Conservation (phyloP, 1,140 invertebrate species). For the Pseudomyrmex sp. region DNA sequence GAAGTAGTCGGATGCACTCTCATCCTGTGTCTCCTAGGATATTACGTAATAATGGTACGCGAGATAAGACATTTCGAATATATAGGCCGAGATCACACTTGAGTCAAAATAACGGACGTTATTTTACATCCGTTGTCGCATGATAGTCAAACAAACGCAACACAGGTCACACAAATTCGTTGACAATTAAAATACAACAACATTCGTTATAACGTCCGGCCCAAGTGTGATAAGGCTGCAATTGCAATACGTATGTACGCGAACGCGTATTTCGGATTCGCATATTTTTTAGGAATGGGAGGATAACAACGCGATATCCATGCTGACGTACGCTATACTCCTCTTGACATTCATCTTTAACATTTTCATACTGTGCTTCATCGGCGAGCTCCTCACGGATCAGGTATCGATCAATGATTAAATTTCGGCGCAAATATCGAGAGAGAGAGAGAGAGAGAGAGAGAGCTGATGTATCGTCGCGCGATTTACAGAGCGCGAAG, state of each 20-base stretch:
- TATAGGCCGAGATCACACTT: no score
- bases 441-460: no score
- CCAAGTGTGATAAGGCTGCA: no score
- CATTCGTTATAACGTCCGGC: no score
- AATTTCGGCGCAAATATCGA: background rate
- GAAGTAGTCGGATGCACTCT: slow-evolving; percentile 67
- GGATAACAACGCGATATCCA: slow-evolving; percentile 28
- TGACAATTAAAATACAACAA: no score
- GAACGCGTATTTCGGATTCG: no score
- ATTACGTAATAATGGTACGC: slow-evolving; percentile 72
- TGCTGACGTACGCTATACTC: slow-evolving; percentile 47
- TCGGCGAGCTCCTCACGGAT: slow-evolving; percentile 66
- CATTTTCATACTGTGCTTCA: slow-evolving; percentile 72
- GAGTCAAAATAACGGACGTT: background rate
- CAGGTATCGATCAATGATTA: slow-evolving; percentile 50
- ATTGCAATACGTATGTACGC: no score
- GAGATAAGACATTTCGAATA: slow-evolving; percentile 28
- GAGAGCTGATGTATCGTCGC: background rate
- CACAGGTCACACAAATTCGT: no score
- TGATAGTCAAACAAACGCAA: no score
- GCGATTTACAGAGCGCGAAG: slow-evolving; percentile 9
- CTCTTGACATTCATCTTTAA: slow-evolving; percentile 65
- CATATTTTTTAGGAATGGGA: slow-evolving; percentile 68
- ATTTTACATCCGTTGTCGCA: slow-evolving; percentile 1
- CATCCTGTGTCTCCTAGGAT: slow-evolving; percentile 76